A percentile compares a stretch with the other conserved stretches of the same genome.
phyloP scores from a whole-genome alignment of 1,140 invertebrate genomes.

The Aporrectodea caliginosa region DNA sequence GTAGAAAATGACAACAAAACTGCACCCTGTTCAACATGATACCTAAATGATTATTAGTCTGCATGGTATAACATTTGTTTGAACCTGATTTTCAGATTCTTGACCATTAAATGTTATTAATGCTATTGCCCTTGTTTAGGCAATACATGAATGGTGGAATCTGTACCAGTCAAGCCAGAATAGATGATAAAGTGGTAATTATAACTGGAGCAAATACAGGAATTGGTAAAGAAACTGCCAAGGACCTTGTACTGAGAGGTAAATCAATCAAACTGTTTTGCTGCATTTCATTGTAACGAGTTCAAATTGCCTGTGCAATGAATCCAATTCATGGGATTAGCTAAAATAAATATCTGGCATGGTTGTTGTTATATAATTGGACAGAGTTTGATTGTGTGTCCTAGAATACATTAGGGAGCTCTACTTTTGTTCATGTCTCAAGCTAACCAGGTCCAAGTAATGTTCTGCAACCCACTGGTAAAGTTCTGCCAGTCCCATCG shows the following conservation, averaged over 20 bases:
- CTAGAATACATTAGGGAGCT: neutral
- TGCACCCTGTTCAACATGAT: neutral
- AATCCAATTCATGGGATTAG: neutral
- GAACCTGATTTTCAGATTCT: neutral
- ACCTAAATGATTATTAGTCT: neutral
- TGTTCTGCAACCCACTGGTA: too few species aligned
- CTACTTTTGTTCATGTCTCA: neutral
- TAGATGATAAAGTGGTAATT: slow-evolving; percentile 73
- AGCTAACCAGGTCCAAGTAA: too few species aligned
- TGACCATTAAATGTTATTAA: neutral
- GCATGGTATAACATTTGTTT: neutral
- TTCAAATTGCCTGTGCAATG: neutral
- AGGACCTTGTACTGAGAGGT: slow-evolving; percentile 31
- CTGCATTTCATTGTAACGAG: neutral
- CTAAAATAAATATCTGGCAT: neutral
- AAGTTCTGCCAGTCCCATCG: too few species aligned
- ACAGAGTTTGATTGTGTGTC: neutral
- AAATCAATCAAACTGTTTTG: neutral
- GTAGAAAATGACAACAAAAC: too few species aligned
- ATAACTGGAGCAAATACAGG: slow-evolving; percentile 80
- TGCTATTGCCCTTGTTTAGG: neutral
- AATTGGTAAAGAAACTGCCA: slow-evolving; percentile 62
- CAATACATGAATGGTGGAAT: slow-evolving; percentile 12
- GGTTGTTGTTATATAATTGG: neutral
- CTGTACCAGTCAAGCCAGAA: neutral